Evolutionary conservation across 2,888 invertebrate genomes (phyloP).

Genomic region (Deilephila porcellus): DNA sequence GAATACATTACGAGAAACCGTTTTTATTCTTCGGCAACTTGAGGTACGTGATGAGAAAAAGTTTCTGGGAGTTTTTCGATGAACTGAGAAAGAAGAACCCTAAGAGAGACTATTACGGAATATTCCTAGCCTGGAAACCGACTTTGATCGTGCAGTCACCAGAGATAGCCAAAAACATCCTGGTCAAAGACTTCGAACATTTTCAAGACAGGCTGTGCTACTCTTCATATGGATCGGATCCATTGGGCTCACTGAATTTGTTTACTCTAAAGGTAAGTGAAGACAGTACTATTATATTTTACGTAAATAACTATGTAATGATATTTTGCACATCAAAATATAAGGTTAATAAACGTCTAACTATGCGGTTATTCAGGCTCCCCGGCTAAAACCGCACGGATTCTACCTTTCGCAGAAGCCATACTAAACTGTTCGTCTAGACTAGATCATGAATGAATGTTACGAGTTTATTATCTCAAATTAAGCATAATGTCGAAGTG

Average conservation of each 20-base stretch:
- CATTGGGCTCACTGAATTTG: slow-evolving; percentile 68
- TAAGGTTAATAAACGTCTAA: too few relatives aligned
- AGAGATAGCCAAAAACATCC: slow-evolving; percentile 60
- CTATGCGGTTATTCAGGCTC: too few relatives aligned
- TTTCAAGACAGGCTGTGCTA: slow-evolving; percentile 64
- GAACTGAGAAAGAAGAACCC: slow-evolving; percentile 52
- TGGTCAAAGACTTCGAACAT: slow-evolving; percentile 61
- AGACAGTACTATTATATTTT: neutral
- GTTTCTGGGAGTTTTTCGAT: slow-evolving; percentile 58
- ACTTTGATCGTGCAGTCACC: slow-evolving; percentile 63
- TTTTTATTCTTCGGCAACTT: slow-evolving; percentile 60
- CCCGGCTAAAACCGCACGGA: too few relatives aligned
- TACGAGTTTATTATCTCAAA: too few relatives aligned
- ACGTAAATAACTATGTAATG: too few relatives aligned
- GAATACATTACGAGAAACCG: slow-evolving; percentile 63
- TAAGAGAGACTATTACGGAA: slow-evolving; percentile 62
- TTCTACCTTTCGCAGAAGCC: too few relatives aligned
- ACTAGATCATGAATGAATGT: too few relatives aligned
- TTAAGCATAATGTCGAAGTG: too few relatives aligned
- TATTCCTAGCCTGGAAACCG: slow-evolving; percentile 64
- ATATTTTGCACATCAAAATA: too few relatives aligned
- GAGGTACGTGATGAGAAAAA: slow-evolving; percentile 62
- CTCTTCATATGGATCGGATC: slow-evolving; percentile 55
- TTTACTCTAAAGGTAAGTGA: slow-evolving; percentile 64
- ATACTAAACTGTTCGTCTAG: too few relatives aligned